These are phyloP conservation scores for Chymomyza costata DNA, from an alignment of 1,140 invertebrate genomes.

Conservation along the genomic window DNA sequence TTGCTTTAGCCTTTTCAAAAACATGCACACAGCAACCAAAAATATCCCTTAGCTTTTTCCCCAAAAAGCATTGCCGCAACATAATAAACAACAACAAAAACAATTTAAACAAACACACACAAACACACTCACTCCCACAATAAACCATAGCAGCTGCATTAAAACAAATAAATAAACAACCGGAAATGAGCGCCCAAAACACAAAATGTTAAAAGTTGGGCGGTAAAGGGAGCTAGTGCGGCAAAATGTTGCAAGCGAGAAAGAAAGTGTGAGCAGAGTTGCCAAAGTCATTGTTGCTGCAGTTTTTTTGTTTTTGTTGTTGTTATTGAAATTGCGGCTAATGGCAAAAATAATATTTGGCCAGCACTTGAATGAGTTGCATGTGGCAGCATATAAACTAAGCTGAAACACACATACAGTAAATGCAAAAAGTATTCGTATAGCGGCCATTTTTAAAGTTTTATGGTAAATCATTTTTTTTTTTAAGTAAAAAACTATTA, in stretches of 20 bases:
- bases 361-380: neutral
- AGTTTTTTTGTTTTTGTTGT: neutral
- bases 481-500: neutral
- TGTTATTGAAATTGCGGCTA: neutral
- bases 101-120: neutral
- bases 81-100: constrained; percentile 7
- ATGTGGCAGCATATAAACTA: too few relatives aligned
- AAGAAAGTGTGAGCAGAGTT: too few relatives aligned
- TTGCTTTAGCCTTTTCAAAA: too few relatives aligned
- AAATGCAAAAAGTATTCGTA: neutral
- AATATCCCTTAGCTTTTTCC: too few relatives aligned
- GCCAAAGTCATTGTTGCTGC: neutral
- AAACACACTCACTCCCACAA: too few relatives aligned
- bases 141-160: neutral
- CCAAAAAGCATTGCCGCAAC: neutral
- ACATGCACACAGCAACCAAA: too few relatives aligned
- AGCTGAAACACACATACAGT: too few relatives aligned
- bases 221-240: too few relatives aligned
- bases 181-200: neutral
- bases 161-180: neutral
- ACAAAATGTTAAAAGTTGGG: too few relatives aligned
- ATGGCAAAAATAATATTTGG: neutral
- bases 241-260: too few relatives aligned
- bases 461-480: neutral
- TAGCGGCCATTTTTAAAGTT: neutral